A percentile compares a stretch with the other conserved stretches of the same genome.
Evolutionary conservation across 2,797 vertebrate genomes (phyloP).

Genomic region (Enteromius thamalakanensis): DNA sequence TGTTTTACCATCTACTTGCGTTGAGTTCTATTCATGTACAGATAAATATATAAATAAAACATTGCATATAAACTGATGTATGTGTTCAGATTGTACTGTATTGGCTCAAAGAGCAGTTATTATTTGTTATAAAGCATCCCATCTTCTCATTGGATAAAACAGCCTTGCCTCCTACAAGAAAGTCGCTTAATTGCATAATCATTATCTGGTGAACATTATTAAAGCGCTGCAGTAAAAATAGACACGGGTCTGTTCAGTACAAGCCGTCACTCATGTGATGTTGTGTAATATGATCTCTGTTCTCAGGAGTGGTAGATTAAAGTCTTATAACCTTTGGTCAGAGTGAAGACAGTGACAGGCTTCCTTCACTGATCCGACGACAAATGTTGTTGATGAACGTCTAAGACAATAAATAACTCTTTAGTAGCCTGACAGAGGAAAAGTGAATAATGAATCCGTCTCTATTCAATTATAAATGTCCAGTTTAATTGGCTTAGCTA

Average conservation of each 20-base stretch:
- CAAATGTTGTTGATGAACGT: neutral
- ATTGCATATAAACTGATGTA: neutral
- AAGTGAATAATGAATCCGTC: neutral
- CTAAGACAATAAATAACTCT: constrained; percentile 1
- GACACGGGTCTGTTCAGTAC: neutral
- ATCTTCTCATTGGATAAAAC: neutral
- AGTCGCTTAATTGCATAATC: neutral
- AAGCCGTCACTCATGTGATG: neutral
- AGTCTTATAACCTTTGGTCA: constrained; percentile 31
- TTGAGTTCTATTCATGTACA: neutral
- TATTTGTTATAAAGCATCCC: neutral
- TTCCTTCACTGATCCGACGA: neutral
- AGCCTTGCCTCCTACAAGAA: neutral
- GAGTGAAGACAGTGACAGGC: neutral
- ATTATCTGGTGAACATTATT: constrained; percentile 12
- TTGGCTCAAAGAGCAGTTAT: neutral
- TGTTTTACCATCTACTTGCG: neutral
- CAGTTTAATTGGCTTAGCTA: neutral
- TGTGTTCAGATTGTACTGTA: neutral
- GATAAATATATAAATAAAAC: neutral
- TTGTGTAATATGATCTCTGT: constrained; percentile 19
- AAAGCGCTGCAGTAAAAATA: neutral
- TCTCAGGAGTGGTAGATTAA: constrained; percentile 29
- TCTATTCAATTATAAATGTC: neutral
- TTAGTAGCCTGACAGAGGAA: neutral